These are phyloP conservation scores for Lophotriccus pileatus DNA, from an alignment of 2,797 vertebrate genomes.

Conservation along the genomic window DNA sequence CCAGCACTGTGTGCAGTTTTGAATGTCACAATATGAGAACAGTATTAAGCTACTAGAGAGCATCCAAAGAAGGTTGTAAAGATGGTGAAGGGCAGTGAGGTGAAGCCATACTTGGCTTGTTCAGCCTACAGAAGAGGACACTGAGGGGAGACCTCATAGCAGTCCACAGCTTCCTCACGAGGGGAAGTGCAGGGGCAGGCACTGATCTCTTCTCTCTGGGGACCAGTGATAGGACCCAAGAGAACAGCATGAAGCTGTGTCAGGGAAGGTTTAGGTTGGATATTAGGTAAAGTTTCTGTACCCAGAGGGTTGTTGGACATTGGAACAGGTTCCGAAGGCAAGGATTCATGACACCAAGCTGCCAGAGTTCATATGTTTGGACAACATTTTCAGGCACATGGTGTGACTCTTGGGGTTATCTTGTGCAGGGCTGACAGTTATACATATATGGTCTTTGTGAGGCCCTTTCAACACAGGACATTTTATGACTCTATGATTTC, in stretches of 20 bases:
- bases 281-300: background rate
- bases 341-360: background rate
- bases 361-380: fast-evolving
- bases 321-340: background rate
- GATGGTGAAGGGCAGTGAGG: background rate
- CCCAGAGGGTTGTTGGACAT: background rate
- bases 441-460: background rate
- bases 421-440: too few species aligned
- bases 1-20: fast-evolving
- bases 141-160: background rate
- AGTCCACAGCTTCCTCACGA: background rate
- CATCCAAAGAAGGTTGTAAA: background rate
- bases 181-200: too few species aligned
- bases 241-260: background rate
- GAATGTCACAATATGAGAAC: background rate
- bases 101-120: background rate
- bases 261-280: background rate
- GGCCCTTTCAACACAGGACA: too few species aligned
- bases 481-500: background rate
- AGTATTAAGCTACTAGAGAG: background rate
- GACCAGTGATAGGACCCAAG: background rate
- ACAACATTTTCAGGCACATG: background rate
- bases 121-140: background rate
- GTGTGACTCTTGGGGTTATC: background rate
- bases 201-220: background rate